These are phyloP conservation scores for Erebia ligea DNA, from an alignment of 2,888 invertebrate species.

Conservation along the genomic window DNA sequence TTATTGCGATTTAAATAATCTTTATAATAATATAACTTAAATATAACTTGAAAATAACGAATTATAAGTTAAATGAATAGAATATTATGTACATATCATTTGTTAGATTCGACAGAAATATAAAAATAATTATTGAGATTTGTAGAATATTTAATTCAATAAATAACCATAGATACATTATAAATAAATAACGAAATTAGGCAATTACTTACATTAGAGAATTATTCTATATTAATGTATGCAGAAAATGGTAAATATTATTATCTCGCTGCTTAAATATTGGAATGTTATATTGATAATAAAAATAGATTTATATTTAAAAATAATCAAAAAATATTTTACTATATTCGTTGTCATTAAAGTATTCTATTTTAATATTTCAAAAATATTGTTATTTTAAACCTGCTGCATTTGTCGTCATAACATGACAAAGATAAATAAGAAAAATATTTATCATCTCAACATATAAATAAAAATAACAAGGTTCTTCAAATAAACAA, in stretches of 20 bases:
- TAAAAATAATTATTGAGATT: background rate
- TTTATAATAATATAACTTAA: too few relatives aligned
- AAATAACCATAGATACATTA: background rate
- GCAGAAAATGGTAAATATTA: background rate
- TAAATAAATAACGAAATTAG: background rate
- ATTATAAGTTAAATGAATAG: background rate
- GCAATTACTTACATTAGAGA: too few relatives aligned
- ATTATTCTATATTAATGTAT: background rate
- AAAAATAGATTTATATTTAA: background rate
- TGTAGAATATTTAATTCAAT: background rate
- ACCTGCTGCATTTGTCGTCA: background rate
- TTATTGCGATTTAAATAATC: background rate
- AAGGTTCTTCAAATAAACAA: background rate
- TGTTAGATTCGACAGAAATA: background rate
- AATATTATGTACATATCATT: background rate
- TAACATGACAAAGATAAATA: background rate
- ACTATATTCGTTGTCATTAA: background rate
- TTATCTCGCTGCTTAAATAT: conserved; percentile 5
- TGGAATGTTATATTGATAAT: conserved; percentile 4
- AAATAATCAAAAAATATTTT: background rate
- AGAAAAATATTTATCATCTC: background rate
- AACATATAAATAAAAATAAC: background rate
- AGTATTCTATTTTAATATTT: background rate
- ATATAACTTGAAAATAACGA: background rate
- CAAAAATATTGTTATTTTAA: background rate